Evolutionary conservation across 2,888 invertebrate species (phyloP).

Genomic region (Pyrrhia umbra): DNA sequence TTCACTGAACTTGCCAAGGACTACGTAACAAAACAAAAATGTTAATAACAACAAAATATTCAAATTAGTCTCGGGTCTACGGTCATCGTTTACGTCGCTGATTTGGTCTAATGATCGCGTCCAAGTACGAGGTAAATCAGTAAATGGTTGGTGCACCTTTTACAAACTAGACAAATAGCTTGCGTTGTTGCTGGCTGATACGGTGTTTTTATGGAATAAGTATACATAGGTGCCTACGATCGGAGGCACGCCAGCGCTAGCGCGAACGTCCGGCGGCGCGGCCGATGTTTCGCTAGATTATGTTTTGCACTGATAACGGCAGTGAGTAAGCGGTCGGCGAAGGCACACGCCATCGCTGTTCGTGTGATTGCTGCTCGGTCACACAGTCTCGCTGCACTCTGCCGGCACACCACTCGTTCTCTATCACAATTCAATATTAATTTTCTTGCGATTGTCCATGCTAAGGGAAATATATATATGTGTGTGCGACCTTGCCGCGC

Average conservation of each 20-base stretch:
- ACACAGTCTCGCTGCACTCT: constrained; percentile 68
- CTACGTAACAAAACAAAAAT: constrained; percentile 27
- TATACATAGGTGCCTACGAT: constrained; percentile 16
- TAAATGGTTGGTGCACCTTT: constrained; percentile 51
- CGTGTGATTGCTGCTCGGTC: constrained; percentile 66
- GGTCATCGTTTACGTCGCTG: constrained; percentile 44
- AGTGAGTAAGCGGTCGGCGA: constrained; percentile 60
- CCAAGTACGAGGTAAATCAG: constrained; percentile 35
- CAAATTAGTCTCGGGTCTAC: constrained; percentile 46
- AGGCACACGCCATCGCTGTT: constrained; percentile 51
- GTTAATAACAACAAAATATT: constrained; percentile 37
- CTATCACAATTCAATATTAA: constrained; percentile 47
- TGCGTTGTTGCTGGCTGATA: constrained; percentile 34
- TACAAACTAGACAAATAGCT: constrained; percentile 39
- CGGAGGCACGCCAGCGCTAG: constrained; percentile 42
- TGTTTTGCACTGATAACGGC: constrained; percentile 83
- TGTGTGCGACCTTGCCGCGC: constrained; percentile 80
- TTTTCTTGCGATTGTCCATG: constrained; percentile 75
- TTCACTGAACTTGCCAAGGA: constrained; percentile 16
- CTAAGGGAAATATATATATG: constrained; percentile 74
- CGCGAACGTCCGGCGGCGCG: constrained; percentile 43
- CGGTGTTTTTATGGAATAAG: constrained; percentile 46
- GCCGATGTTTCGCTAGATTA: constrained; percentile 75
- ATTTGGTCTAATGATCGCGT: constrained; percentile 60
- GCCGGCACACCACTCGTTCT: constrained; percentile 57